A percentile compares a stretch with the other conserved stretches of the same genome.
Conservation (phyloP, 1,140 invertebrate genomes). For the Eubasilissa regina region DNA sequence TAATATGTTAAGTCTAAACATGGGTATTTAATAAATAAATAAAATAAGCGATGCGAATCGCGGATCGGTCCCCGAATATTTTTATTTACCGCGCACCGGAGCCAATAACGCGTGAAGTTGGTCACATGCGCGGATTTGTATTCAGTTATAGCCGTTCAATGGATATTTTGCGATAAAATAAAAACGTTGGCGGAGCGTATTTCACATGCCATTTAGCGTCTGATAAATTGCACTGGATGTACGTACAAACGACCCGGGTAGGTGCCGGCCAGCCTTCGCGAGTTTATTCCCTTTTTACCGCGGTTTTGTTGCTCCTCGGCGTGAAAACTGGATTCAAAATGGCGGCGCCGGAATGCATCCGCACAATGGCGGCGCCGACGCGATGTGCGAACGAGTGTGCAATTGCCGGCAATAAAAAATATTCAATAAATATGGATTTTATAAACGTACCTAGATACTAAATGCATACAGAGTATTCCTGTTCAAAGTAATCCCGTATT, state of each 20-base stretch:
- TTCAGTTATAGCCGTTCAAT: slow-evolving; percentile 33
- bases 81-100: background rate
- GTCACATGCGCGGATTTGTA: slow-evolving; percentile 5
- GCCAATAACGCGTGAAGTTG: slow-evolving; percentile 23
- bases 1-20: too few relatives aligned
- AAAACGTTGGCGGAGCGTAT: slow-evolving; percentile 56
- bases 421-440: background rate
- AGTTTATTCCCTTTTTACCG: slow-evolving; percentile 2
- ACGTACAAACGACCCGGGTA: background rate
- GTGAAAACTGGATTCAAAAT: slow-evolving; percentile 27
- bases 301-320: slow-evolving; percentile 16
- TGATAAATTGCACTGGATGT: slow-evolving; percentile 58
- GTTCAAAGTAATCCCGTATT: too few relatives aligned
- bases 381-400: slow-evolving; percentile 10
- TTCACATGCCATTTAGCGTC: slow-evolving; percentile 61
- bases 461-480: too few relatives aligned
- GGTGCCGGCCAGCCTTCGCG: background rate
- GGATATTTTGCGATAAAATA: slow-evolving; percentile 57
- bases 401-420: background rate
- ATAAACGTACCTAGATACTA: background rate
- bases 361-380: slow-evolving; percentile 8
- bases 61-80: too few relatives aligned
- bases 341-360: slow-evolving; percentile 18
- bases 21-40: too few relatives aligned
- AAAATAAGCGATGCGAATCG: too few relatives aligned